These are phyloP conservation scores for Neoascia interrupta DNA, from an alignment of 2,888 invertebrate species.

Conservation along the genomic window DNA sequence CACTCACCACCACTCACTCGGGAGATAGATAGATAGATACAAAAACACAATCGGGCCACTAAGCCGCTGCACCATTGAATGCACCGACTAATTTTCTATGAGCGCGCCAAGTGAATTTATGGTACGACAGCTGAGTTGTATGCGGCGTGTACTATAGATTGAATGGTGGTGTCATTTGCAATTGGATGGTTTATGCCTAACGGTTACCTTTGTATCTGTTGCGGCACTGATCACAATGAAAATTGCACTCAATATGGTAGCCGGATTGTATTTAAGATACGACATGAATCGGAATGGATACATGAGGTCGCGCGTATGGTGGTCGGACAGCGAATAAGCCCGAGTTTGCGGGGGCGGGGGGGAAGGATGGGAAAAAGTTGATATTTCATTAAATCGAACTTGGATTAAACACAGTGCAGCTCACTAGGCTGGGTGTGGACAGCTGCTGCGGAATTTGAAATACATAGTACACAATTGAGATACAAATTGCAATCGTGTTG, in stretches of 20 bases:
- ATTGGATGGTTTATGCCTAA: conserved; percentile 61
- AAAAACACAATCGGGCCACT: not conserved
- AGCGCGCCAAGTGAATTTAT: conserved; percentile 54
- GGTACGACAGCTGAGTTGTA: conserved; percentile 31
- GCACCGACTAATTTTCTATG: conserved; percentile 52
- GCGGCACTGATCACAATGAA: conserved; percentile 16
- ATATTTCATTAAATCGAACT: conserved; percentile 45
- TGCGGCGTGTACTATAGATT: conserved; percentile 58
- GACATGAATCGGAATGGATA: too few species aligned
- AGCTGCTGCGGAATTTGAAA: conserved; percentile 23
- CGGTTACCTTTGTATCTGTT: conserved; percentile 58
- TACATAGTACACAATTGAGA: conserved; percentile 37
- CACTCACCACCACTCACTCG: not conserved
- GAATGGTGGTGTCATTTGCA: conserved; percentile 60
- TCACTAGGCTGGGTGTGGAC: conserved; percentile 53
- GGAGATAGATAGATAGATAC: too few species aligned
- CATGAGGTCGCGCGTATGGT: too few species aligned
- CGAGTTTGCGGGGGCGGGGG: too few species aligned
- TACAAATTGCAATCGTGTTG: conserved; percentile 36
- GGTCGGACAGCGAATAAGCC: too few species aligned
- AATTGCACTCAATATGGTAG: conserved; percentile 1
- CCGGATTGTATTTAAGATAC: too few species aligned
- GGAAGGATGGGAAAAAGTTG: too few species aligned
- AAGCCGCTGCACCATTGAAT: conserved; percentile 26
- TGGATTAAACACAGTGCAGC: conserved; percentile 20